A percentile compares a stretch with the other conserved stretches of the same genome.
These are phyloP conservation scores for Spatulosminthurus flaviceps DNA, from an alignment of 2,888 invertebrate species.

Conservation along the genomic window DNA sequence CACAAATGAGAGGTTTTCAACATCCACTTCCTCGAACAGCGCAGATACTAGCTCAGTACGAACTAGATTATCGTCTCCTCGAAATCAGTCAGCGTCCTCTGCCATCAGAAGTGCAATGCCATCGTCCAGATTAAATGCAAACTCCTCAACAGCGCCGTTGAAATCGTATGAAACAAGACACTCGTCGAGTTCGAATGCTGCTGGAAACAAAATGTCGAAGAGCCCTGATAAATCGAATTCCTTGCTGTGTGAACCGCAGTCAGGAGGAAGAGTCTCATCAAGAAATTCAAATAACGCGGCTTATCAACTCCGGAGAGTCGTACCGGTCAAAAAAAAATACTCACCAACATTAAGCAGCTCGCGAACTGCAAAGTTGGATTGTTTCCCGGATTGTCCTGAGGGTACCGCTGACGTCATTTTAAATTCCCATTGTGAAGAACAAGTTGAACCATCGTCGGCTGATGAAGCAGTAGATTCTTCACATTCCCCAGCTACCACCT, in stretches of 20 bases:
- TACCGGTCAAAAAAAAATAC: slow-evolving; percentile 35
- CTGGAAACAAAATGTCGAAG: neutral
- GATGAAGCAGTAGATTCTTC: too few species aligned
- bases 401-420: too few species aligned
- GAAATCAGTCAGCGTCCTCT: neutral
- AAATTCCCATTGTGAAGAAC: too few species aligned
- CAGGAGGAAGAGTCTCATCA: slow-evolving; percentile 47
- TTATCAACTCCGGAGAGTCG: slow-evolving; percentile 16
- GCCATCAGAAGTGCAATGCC: neutral
- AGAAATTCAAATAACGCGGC: neutral
- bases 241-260: neutral
- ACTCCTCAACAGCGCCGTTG: neutral
- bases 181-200: neutral
- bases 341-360: slow-evolving; percentile 19
- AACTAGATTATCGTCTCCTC: too few species aligned
- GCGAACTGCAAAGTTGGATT: too few species aligned
- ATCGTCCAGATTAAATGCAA: neutral
- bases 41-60: too few species aligned
- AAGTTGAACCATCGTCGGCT: too few species aligned
- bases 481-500: too few species aligned
- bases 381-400: too few species aligned
- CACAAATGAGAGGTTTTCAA: too few species aligned
- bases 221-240: neutral
- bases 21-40: too few species aligned
- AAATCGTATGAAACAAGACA: neutral